Evolutionary conservation across 2,888 invertebrate genomes (phyloP).

Genomic region (Andrena minutula): DNA sequence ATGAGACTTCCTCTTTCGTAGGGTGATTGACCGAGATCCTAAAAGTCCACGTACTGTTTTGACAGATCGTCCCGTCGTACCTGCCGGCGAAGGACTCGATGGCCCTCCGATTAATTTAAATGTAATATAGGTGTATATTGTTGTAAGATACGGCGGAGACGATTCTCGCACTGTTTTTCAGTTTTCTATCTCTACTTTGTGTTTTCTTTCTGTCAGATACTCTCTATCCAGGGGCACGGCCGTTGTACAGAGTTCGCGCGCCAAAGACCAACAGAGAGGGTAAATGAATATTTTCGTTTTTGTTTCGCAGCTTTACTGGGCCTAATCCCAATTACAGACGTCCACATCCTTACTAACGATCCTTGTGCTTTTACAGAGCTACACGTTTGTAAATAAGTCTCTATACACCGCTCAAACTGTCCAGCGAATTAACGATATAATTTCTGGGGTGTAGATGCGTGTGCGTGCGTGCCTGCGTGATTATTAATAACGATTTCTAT

Average conservation of each 20-base stretch:
- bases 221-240: conserved; percentile 86
- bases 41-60: conserved; percentile 18
- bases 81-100: conserved; percentile 23
- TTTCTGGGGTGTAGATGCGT: conserved; percentile 7
- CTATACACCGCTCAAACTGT: conserved; percentile 4
- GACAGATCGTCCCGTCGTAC: conserved; percentile 37
- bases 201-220: conserved; percentile 85
- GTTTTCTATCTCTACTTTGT: conserved; percentile 67
- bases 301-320: conserved; percentile 51
- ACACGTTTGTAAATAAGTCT: conserved; percentile 55
- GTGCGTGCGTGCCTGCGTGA: background rate
- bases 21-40: conserved; percentile 8
- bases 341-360: conserved; percentile 40
- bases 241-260: conserved; percentile 85
- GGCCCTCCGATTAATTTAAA: conserved; percentile 13
- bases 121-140: conserved; percentile 62
- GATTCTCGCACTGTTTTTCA: conserved; percentile 46
- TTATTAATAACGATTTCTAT: conserved; percentile 26
- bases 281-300: conserved; percentile 81
- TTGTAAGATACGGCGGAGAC: conserved; percentile 62
- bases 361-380: conserved; percentile 48
- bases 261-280: conserved; percentile 87
- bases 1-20: conserved; percentile 12
- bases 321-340: conserved; percentile 53
- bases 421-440: background rate